Base-by-base conservation (phyloP, 37 sponge, comb jelly and placozoan species). In the Crambe crambe region DNA sequence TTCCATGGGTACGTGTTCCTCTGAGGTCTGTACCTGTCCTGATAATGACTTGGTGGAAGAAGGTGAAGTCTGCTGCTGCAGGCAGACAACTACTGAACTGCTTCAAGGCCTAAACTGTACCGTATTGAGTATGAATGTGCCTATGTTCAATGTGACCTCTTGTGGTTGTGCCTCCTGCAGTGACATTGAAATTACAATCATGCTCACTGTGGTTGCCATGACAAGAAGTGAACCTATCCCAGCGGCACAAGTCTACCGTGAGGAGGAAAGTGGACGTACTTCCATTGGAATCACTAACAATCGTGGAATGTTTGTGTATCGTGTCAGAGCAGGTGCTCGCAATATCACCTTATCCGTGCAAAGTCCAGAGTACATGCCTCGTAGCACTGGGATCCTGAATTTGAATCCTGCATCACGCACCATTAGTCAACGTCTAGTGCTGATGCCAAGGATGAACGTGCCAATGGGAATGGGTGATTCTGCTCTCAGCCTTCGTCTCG, bases 151-250 rank as follows among this genome's bases (percentile, higher is more conserved):
- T 25, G 40, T 44, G 3, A 56, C 70, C 20, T 25, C 21, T 36
- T 80, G 80, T 70, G 70, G 58, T 21, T 80, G 80, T 32, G 10
- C 58, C 5, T 27, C 43, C n/a, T 80, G 80, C 27, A 56, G 68
- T 56, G 80, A 80, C 41, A 70, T 80, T 35, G n/a, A 17, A 29
- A 58, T 68, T 20, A 56, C 25, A 1, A 70, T 80, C 12, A 26
- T 10, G 15, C 4, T 80, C 4, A 57, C 32, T 1, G 70, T 80
- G n/a, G 58, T n/a, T 2, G 23, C n/a, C 17, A 12, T 44, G 10
- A 38, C 0, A 9, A 51, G 5, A 8, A 18, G 29, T 2, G 70
- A 2, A 6, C 67, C 26, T 12, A 70, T 80, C 38, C 10, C 58
- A 0, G 70, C 58, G 21, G 80, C 80, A 4, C 56, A 70, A 18